Percentiles rank a stretch among this genome's conserved stretches.
These are phyloP conservation scores for Axea sp. DNA, from an alignment of 2,888 invertebrate species.

Conservation along the genomic window DNA sequence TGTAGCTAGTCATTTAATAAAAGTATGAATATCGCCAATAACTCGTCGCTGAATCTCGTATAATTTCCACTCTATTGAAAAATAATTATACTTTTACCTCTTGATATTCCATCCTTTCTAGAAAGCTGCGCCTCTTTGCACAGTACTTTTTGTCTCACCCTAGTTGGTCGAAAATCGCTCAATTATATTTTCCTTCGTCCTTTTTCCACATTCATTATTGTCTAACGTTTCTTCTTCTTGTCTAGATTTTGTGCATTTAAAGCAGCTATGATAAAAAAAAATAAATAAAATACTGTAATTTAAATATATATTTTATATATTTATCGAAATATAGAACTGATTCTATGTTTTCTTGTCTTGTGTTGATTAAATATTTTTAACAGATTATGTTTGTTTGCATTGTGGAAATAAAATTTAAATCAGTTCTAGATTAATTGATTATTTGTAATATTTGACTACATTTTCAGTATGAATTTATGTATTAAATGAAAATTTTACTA, in stretches of 20 bases:
- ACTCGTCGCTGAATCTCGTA: constrained; percentile 76
- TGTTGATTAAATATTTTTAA: too few relatives aligned
- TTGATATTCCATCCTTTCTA: constrained; percentile 63
- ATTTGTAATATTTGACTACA: too few relatives aligned
- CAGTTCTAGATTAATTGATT: too few relatives aligned
- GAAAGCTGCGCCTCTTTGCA: constrained; percentile 41
- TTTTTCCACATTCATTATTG: constrained; percentile 61
- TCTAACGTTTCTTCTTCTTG: constrained; percentile 51
- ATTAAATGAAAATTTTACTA: too few relatives aligned
- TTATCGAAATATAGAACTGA: too few relatives aligned
- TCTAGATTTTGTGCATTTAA: constrained; percentile 42
- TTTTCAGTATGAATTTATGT: too few relatives aligned
- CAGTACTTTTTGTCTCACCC: constrained; percentile 47
- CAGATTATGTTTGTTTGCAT: too few relatives aligned
- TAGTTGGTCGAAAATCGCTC: constrained; percentile 75
- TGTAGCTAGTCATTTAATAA: constrained; percentile 75
- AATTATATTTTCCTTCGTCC: constrained; percentile 74
- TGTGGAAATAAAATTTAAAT: too few relatives aligned
- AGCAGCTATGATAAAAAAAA: constrained; percentile 28
- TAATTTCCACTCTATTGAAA: constrained; percentile 79
- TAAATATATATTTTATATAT: too few relatives aligned
- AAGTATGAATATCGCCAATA: constrained; percentile 79
- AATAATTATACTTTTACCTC: constrained; percentile 79
- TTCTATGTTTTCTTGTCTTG: too few relatives aligned
- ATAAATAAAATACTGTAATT: constrained; percentile 1